phyloP scores from a whole-genome alignment of 2,888 invertebrate genomes.

The Tenthredo notha region DNA sequence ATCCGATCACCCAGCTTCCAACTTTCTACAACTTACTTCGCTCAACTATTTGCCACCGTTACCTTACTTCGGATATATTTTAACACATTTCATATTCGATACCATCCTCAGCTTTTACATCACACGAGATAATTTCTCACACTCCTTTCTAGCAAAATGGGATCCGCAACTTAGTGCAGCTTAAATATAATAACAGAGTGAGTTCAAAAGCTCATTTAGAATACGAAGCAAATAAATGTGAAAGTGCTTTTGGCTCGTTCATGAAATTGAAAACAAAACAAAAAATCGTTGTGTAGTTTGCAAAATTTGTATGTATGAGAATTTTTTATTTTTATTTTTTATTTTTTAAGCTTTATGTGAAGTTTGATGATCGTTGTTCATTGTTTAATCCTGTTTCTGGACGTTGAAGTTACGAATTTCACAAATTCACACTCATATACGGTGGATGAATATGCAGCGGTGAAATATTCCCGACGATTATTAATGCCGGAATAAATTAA shows the following conservation, averaged over 20 bases:
- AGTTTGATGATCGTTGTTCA: background rate
- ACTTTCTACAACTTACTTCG: constrained; percentile 15
- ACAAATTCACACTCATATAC: background rate
- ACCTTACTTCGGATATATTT: background rate
- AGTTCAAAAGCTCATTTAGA: background rate
- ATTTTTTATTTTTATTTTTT: background rate
- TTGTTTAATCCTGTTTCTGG: background rate
- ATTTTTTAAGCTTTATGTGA: background rate
- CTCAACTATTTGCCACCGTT: background rate
- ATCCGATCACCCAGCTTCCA: constrained; percentile 19
- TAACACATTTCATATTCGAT: background rate
- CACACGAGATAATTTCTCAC: background rate
- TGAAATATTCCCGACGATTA: background rate
- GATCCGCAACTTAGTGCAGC: background rate
- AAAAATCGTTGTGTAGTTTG: background rate
- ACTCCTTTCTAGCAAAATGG: background rate
- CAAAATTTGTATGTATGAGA: background rate
- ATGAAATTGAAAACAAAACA: background rate
- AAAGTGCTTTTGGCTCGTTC: background rate
- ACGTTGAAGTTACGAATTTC: background rate
- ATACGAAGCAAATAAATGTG: background rate
- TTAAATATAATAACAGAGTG: background rate
- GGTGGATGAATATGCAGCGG: background rate
- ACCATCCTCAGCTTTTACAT: background rate
- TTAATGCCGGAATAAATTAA: background rate